Evolutionary conservation across 2,888 invertebrate genomes (phyloP).

Genomic region (Aplocera efformata): DNA sequence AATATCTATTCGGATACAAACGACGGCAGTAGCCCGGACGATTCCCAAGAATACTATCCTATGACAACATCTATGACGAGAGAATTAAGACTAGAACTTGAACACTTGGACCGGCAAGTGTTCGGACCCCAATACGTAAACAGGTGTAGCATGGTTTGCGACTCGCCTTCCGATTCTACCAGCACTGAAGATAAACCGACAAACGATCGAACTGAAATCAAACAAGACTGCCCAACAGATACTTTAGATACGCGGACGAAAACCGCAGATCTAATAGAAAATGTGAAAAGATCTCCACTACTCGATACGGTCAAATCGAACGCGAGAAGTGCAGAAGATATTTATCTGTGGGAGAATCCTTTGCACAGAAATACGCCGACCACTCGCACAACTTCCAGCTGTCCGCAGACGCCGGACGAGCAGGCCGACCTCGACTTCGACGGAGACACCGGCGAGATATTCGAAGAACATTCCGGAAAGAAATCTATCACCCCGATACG

Average conservation of each 20-base stretch:
- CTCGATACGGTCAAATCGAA: conserved; percentile 61
- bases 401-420: conserved; percentile 85
- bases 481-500: conserved; percentile 86
- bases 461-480: conserved; percentile 83
- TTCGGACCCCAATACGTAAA: conserved; percentile 81
- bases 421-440: conserved; percentile 86
- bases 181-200: conserved; percentile 65
- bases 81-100: conserved; percentile 89
- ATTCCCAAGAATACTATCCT: conserved; percentile 91
- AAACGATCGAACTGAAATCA: conserved; percentile 44
- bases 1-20: conserved; percentile 57
- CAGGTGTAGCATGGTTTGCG: conserved; percentile 60
- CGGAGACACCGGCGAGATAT: conserved; percentile 79
- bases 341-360: conserved; percentile 91
- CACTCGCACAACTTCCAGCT: conserved; percentile 65
- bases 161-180: conserved; percentile 68
- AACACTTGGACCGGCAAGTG: conserved; percentile 91
- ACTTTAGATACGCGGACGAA: conserved; percentile 43
- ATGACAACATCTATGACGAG: conserved; percentile 93
- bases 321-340: conserved; percentile 82
- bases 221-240: conserved; percentile 41
- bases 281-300: conserved; percentile 56
- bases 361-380: conserved; percentile 79
- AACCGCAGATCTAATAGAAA: conserved; percentile 42
- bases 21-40: conserved; percentile 87